Percentiles rank a stretch among this genome's conserved stretches.
These are phyloP conservation scores for Otis tarda DNA, from an alignment of 2,113 vertebrate genomes.

Conservation along the genomic window DNA sequence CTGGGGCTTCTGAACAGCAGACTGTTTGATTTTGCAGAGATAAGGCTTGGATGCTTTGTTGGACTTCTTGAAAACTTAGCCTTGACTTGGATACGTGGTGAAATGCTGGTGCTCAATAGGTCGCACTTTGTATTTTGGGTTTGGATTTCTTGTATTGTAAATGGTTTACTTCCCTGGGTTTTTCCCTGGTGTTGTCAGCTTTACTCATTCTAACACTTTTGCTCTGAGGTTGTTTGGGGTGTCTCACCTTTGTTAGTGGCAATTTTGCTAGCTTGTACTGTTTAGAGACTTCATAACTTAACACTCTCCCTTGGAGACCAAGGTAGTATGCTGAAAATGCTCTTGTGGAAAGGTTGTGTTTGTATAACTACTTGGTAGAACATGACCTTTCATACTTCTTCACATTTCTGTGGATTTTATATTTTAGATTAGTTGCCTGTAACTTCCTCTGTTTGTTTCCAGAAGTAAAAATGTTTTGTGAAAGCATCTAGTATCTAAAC, in stretches of 20 bases:
- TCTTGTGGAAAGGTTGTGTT: background rate
- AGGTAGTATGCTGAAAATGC: background rate
- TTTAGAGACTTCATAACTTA: background rate
- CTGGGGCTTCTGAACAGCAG: rapidly evolving
- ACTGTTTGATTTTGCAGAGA: rapidly evolving
- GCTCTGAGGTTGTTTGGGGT: background rate
- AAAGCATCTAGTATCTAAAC: background rate
- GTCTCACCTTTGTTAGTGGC: background rate
- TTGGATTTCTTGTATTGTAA: background rate
- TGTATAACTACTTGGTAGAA: background rate
- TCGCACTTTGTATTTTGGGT: rapidly evolving
- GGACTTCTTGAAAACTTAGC: background rate
- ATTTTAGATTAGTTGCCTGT: background rate
- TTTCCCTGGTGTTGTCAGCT: background rate
- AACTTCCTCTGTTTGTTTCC: background rate
- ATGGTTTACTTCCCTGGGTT: rapidly evolving
- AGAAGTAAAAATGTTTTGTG: background rate
- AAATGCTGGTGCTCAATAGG: background rate
- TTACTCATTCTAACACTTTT: rapidly evolving
- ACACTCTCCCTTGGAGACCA: background rate
- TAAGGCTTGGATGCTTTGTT: background rate
- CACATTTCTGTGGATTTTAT: background rate
- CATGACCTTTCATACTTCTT: background rate
- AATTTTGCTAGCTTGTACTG: background rate
- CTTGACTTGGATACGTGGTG: background rate